Evolutionary conservation across 2,113 vertebrate species (phyloP).

Genomic region (Eretmochelys imbricata): DNA sequence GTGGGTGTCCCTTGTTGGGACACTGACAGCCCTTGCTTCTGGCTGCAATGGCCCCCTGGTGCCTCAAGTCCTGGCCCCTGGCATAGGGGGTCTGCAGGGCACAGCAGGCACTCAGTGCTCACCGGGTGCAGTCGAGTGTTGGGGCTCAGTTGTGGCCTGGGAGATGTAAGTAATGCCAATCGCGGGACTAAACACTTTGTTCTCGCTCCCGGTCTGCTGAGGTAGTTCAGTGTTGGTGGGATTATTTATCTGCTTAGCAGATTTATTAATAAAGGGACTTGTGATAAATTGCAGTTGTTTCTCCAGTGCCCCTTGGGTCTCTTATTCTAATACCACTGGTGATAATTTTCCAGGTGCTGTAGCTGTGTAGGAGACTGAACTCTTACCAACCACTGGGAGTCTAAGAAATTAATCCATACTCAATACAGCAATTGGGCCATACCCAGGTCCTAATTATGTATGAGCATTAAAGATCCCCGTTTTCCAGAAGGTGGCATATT

Average conservation of each 20-base stretch:
- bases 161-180: not conserved
- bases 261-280: not conserved
- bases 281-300: not conserved
- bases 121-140: not conserved
- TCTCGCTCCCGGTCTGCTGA: not conserved
- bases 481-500: not conserved
- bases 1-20: too few relatives aligned
- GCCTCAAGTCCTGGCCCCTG: not conserved
- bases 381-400: not conserved
- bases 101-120: not conserved
- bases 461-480: not conserved
- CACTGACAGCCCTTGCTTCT: too few relatives aligned
- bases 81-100: not conserved
- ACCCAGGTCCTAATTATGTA: not conserved
- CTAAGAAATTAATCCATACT: not conserved
- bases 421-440: not conserved
- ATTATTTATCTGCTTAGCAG: not conserved
- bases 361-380: not conserved
- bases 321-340: not conserved
- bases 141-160: not conserved
- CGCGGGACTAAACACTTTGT: not conserved
- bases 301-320: not conserved
- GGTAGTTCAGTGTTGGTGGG: not conserved
- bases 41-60: not conserved
- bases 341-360: not conserved